phyloP scores from a whole-genome alignment of 1,140 invertebrate species.

The Samia ricini region DNA sequence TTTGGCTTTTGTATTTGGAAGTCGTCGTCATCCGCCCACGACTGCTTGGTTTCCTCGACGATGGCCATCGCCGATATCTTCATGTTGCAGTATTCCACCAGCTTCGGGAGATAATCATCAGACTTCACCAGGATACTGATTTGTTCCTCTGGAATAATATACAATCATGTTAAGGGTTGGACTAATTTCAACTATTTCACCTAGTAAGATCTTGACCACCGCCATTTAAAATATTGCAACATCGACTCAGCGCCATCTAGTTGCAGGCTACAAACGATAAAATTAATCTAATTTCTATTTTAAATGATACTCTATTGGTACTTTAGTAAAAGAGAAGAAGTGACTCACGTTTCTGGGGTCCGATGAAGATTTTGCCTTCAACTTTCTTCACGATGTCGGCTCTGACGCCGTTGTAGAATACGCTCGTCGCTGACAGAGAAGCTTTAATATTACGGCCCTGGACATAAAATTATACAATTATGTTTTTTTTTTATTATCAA shows the following conservation, averaged over 20 bases:
- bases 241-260: no score
- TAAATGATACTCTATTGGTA: no score
- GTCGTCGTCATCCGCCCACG: slow-evolving; percentile 87
- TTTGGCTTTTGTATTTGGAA: slow-evolving; percentile 85
- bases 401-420: slow-evolving; percentile 89
- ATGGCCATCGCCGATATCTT: slow-evolving; percentile 84
- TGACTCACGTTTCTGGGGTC: slow-evolving; percentile 21
- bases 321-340: not conserved
- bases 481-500: not conserved
- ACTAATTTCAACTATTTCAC: no score
- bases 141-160: slow-evolving; percentile 77
- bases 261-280: no score
- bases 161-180: not conserved
- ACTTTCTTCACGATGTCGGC: slow-evolving; percentile 84
- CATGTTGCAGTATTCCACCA: slow-evolving; percentile 87
- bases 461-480: slow-evolving; percentile 8
- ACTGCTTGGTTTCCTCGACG: slow-evolving; percentile 85
- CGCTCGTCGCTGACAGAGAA: slow-evolving; percentile 81
- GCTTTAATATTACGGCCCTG: slow-evolving; percentile 79
- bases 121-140: slow-evolving; percentile 79
- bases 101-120: slow-evolving; percentile 83
- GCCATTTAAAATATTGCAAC: no score
- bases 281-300: no score
- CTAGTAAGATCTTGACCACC: no score
- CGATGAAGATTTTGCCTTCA: slow-evolving; percentile 77